Evolutionary conservation across 2,888 invertebrate genomes (phyloP).

Genomic region (Nymphalis polychloros): DNA sequence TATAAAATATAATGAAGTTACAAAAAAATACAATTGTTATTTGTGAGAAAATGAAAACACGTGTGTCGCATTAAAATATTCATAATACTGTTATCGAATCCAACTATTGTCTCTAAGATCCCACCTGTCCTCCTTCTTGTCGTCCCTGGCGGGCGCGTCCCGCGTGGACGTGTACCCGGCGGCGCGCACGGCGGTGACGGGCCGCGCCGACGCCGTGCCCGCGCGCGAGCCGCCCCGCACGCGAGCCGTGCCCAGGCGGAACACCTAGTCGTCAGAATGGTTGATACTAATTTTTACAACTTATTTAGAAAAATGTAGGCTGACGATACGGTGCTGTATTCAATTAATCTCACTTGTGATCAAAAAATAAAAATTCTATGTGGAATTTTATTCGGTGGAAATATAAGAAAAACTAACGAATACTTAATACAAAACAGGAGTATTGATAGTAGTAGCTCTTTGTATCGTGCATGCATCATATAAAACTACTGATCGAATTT

Average conservation of each 20-base stretch:
- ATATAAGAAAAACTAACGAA: too few relatives aligned
- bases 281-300: background rate
- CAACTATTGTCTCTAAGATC: background rate
- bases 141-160: slow-evolving; percentile 88
- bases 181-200: slow-evolving; percentile 98
- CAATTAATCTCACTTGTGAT: too few relatives aligned
- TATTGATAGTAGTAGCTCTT: background rate
- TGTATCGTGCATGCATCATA: background rate
- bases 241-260: slow-evolving; percentile 67
- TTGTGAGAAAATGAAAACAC: background rate
- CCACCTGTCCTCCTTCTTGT: slow-evolving; percentile 90
- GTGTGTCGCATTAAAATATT: too few relatives aligned
- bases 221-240: slow-evolving; percentile 64
- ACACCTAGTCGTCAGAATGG: slow-evolving; percentile 50
- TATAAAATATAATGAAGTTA: slow-evolving; percentile 54
- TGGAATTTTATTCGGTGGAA: too few relatives aligned
- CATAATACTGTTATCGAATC: background rate
- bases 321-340: too few relatives aligned
- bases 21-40: background rate
- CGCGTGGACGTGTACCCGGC: slow-evolving; percentile 97
- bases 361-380: too few relatives aligned
- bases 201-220: slow-evolving; percentile 82
- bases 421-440: too few relatives aligned
- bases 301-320: background rate
- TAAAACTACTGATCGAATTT: too few relatives aligned